Evolutionary conservation across 2,888 invertebrate genomes (phyloP).

Genomic region (Danaus chrysippus): DNA sequence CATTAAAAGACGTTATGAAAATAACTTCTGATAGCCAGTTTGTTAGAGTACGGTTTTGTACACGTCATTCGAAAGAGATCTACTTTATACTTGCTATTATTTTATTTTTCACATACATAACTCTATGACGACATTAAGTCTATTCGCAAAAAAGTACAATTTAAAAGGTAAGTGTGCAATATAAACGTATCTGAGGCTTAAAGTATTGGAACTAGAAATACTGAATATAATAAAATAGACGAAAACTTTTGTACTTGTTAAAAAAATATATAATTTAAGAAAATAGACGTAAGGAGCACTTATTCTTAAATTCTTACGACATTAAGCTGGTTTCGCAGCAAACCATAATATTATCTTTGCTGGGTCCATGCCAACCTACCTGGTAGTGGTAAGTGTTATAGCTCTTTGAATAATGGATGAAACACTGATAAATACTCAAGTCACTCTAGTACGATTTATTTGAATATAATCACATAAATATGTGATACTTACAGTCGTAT

Average conservation of each 20-base stretch:
- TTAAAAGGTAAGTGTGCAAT: too few species aligned
- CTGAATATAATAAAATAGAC: too few species aligned
- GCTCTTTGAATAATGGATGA: constrained; percentile 36
- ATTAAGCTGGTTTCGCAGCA: constrained; percentile 31
- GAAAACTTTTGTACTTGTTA: not conserved
- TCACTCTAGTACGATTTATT: not conserved
- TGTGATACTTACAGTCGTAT: not conserved
- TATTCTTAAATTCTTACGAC: constrained; percentile 17
- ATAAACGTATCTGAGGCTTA: too few species aligned
- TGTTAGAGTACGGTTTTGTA: constrained; percentile 46
- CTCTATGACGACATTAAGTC: too few species aligned
- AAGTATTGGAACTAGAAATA: too few species aligned
- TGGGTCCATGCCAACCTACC: constrained; percentile 32
- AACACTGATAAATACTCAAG: constrained; percentile 27
- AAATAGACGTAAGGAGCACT: constrained; percentile 39
- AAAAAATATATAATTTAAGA: constrained; percentile 12
- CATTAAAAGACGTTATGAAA: constrained; percentile 49
- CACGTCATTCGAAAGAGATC: not conserved
- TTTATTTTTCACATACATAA: too few species aligned
- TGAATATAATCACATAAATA: not conserved
- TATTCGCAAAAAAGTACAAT: too few species aligned
- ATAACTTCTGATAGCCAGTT: constrained; percentile 48
- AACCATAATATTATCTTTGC: constrained; percentile 34
- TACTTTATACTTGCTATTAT: too few species aligned
- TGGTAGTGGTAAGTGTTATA: constrained; percentile 32